Base-by-base conservation (phyloP, 2,113 vertebrate genomes). In the Limnothrissa miodon region DNA sequence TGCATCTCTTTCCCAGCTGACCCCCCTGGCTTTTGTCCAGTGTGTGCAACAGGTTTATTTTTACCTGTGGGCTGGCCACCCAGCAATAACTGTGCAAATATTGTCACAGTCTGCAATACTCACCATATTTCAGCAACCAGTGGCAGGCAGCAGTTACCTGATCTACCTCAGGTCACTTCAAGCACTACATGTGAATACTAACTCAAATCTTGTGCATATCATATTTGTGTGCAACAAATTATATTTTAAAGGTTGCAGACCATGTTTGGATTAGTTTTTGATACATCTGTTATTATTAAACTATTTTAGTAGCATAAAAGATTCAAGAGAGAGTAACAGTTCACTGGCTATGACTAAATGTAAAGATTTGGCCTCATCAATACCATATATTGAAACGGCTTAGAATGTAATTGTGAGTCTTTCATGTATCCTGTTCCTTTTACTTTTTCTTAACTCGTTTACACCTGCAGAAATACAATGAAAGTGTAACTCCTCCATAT, bases 61-160 rank as follows among this genome's bases (percentile, higher is more conserved):
- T 46, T 74, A 82, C 74, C 25, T 46, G 62, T n/a, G 21, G 44
- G n/a, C 51, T 83, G 44, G 51, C 21, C 39, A 42, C 45, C 59
- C 74, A 36, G 78, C 59, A 85, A 83, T 83, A 66, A 62, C 62
- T 83, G 39, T 8, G 46, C 81, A 85, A 85, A 80, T 80, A 85
- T 83, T 83, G 53, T 13, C 81, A 66, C 13, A 82, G 15, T 33
- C 36, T 70, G 81, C 56, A 85, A 66, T 36, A 70, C 42, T 62
- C 19, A 53, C 66, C 3, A 1, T 59, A 29, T 70, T 82, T 51
- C 84, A 70, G 19, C 42, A 78, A 36, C 36, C 3, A 13, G 25
- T 29, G n/a, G 19, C 45, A 46, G 44, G 33, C 29, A 29, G 59
- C 59, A 66, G 66, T 74, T 29, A 74, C 66, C 53, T 78, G 25